Evolutionary conservation across 2,113 vertebrate species (phyloP).

Genomic region (human (Homo sapiens)): GRCh38 chr15:61973501-61974000

Average conservation of each 20-base stretch:
- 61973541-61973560: conserved; percentile 9
- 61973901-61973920: too few relatives aligned
- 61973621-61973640: neutral
- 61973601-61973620: neutral
- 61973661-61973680: neutral
- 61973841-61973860: neutral
- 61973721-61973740: conserved; percentile 3
- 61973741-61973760: neutral
- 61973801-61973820: neutral
- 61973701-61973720: neutral
- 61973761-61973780: neutral
- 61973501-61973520: conserved; percentile 78
- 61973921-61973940: neutral
- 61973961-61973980: conserved; percentile 11
- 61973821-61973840: neutral
- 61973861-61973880: too few relatives aligned
- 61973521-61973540: conserved; percentile 81
- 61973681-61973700: neutral
- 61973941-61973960: neutral
- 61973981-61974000: neutral
- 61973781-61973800: neutral
- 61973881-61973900: too few relatives aligned
- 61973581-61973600: neutral
- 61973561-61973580: neutral
- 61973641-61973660: neutral